These are phyloP conservation scores for Archips crataeganus DNA, from an alignment of 2,888 invertebrate genomes.

Conservation along the genomic window DNA sequence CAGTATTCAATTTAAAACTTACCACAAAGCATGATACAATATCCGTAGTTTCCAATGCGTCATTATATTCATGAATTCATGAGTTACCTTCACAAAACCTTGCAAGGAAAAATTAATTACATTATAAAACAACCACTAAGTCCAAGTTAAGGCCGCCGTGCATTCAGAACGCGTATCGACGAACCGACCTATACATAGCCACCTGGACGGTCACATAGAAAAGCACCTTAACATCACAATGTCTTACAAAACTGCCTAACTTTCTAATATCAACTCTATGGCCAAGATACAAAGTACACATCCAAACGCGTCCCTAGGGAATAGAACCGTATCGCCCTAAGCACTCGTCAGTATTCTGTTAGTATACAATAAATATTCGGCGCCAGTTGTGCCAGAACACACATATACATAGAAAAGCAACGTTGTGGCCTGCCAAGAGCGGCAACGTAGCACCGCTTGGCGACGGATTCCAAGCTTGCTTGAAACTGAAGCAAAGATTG, in stretches of 20 bases:
- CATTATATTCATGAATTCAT: conserved; percentile 56
- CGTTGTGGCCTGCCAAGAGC: conserved; percentile 74
- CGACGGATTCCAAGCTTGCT: conserved; percentile 78
- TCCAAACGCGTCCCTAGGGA: conserved; percentile 51
- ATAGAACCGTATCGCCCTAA: conserved; percentile 79
- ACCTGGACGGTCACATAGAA: conserved; percentile 85
- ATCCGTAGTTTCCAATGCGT: conserved; percentile 15
- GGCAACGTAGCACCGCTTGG: conserved; percentile 78
- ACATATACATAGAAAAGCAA: conserved; percentile 81
- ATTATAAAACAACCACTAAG: conserved; percentile 59
- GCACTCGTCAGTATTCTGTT: conserved; percentile 80
- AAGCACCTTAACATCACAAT: conserved; percentile 63
- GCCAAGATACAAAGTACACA: conserved; percentile 55
- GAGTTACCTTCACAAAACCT: conserved; percentile 65
- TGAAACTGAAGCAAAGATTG: conserved; percentile 60
- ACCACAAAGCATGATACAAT: background rate
- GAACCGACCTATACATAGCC: conserved; percentile 82
- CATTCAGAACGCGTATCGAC: conserved; percentile 72
- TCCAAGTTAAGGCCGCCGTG: conserved; percentile 70
- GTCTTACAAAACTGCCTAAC: conserved; percentile 51
- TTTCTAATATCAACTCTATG: conserved; percentile 63
- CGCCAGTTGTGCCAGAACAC: conserved; percentile 84
- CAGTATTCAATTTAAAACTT: background rate
- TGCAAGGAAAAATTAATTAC: conserved; percentile 66
- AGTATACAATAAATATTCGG: conserved; percentile 86